phyloP scores from a whole-genome alignment of 2,113 vertebrate genomes.

The Hippopotamus amphibius region DNA sequence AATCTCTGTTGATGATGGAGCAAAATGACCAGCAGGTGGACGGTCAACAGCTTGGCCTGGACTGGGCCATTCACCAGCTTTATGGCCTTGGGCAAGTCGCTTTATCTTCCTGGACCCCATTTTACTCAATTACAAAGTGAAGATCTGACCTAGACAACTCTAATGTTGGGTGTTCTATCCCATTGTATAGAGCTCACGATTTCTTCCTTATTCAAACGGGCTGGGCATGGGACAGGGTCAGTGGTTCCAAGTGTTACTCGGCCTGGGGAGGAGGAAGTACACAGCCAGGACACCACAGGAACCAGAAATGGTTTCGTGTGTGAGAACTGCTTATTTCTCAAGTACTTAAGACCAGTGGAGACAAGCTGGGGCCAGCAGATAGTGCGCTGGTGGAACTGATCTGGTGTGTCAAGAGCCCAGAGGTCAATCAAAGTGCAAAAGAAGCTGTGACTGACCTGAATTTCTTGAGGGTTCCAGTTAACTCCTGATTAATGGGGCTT shows the following conservation, averaged over 20 bases:
- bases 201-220: background rate
- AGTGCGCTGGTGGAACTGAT: conserved; percentile 10
- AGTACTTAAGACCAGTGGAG: background rate
- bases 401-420: conserved; percentile 69
- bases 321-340: conserved; percentile 47
- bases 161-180: background rate
- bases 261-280: background rate
- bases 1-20: background rate
- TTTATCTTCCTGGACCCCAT: background rate
- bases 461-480: background rate
- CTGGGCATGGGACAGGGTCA: background rate
- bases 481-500: background rate
- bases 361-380: conserved; percentile 58
- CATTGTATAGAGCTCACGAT: background rate
- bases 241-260: background rate
- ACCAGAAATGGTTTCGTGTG: conserved; percentile 58
- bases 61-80: background rate
- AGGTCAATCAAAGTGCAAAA: conserved; percentile 77
- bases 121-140: background rate
- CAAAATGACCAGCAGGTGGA: background rate
- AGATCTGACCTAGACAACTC: background rate
- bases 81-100: background rate
- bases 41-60: background rate
- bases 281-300: conserved; percentile 55
- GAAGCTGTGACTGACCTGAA: background rate